Percentiles rank a stretch among this genome's conserved stretches.
These are phyloP conservation scores for Melanophora roralis DNA, from an alignment of 2,888 invertebrate species.

Conservation along the genomic window DNA sequence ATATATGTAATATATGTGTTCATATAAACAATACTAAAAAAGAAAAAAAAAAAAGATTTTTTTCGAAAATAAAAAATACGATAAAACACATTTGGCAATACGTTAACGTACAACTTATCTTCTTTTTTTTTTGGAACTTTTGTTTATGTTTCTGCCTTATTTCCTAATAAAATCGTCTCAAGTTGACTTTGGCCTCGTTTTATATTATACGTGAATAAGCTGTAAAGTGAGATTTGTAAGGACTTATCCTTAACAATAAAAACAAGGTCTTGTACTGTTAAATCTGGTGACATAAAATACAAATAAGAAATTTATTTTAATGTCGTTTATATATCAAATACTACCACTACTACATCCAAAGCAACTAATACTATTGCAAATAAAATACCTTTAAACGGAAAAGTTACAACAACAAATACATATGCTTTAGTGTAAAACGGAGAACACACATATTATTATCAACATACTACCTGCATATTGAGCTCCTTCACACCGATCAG, in stretches of 20 bases:
- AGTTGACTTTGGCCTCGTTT: slow-evolving; percentile 29
- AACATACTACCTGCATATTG: slow-evolving; percentile 8
- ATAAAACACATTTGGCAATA: slow-evolving; percentile 56
- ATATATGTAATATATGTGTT: neutral
- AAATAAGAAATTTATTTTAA: slow-evolving; percentile 65
- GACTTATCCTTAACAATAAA: slow-evolving; percentile 34
- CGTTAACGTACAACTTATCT: slow-evolving; percentile 29
- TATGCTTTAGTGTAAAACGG: neutral
- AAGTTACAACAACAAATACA: slow-evolving; percentile 23
- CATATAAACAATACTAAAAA: neutral
- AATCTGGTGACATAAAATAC: slow-evolving; percentile 61
- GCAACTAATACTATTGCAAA: neutral
- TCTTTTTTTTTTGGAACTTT: neutral
- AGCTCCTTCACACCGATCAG: slow-evolving; percentile 15
- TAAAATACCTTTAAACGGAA: slow-evolving; percentile 43
- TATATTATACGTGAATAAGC: slow-evolving; percentile 46
- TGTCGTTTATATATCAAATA: slow-evolving; percentile 62
- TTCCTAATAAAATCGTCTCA: neutral
- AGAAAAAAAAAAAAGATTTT: neutral
- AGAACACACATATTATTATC: neutral
- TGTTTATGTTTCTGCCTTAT: neutral
- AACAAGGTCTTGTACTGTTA: slow-evolving; percentile 34
- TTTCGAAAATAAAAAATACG: neutral
- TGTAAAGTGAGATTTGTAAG: slow-evolving; percentile 56
- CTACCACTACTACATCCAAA: slow-evolving; percentile 2